These are phyloP conservation scores for Polydrusus tereticollis DNA, from an alignment of 2,888 invertebrate species.

Conservation along the genomic window DNA sequence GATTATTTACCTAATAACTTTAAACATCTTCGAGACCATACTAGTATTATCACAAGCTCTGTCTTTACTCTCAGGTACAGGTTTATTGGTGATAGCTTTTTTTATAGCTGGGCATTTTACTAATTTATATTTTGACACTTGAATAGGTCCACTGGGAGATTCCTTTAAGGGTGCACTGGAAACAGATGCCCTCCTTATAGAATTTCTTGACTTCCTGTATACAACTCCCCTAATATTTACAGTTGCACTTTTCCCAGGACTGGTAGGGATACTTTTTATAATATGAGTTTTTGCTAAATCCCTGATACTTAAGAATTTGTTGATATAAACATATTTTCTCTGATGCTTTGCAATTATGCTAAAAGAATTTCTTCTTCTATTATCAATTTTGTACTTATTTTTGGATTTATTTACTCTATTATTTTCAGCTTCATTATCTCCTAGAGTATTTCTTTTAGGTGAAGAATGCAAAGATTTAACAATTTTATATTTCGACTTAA, in stretches of 20 bases:
- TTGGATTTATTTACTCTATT: not conserved
- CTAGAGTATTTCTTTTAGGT: not conserved
- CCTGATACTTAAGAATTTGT: constrained; percentile 55
- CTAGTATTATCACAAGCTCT: not conserved
- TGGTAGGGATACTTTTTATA: constrained; percentile 27
- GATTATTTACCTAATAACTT: constrained; percentile 36
- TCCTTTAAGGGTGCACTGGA: not conserved
- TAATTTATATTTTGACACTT: constrained; percentile 50
- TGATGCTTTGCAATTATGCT: constrained; percentile 36
- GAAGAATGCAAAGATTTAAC: constrained; percentile 34
- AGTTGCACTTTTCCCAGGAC: constrained; percentile 46
- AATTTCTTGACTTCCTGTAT: constrained; percentile 59
- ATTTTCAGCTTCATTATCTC: not conserved
- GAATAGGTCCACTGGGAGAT: not conserved
- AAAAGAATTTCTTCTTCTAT: constrained; percentile 24
- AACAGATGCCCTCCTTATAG: constrained; percentile 52
- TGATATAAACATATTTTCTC: constrained; percentile 56
- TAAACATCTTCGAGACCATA: constrained; percentile 27
- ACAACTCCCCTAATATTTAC: constrained; percentile 60
- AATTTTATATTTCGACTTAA: constrained; percentile 60
- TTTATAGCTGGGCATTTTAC: constrained; percentile 27
- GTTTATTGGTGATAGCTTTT: not conserved
- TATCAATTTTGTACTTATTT: constrained; percentile 35
- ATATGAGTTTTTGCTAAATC: constrained; percentile 52
- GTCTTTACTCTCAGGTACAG: not conserved